Conservation (phyloP, 1,140 invertebrate genomes). For the Scaptomyza graminum region DNA sequence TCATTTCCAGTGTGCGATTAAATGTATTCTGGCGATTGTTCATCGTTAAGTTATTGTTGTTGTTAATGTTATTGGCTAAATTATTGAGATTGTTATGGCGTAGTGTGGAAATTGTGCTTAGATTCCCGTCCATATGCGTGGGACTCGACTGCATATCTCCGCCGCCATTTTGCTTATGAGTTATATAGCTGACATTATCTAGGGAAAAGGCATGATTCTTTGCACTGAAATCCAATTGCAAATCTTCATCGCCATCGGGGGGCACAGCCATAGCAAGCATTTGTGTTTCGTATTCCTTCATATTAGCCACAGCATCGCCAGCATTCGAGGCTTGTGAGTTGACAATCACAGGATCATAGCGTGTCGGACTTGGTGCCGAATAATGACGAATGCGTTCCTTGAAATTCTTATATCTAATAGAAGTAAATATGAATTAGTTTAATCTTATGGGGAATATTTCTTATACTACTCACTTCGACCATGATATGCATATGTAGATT, state of each 20-base stretch:
- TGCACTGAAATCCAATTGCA: conserved; percentile 93
- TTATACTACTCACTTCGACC: conserved; percentile 91
- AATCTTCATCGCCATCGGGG: conserved; percentile 90
- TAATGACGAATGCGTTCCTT: conserved; percentile 91
- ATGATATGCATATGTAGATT: conserved; percentile 95
- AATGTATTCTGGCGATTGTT: conserved; percentile 84
- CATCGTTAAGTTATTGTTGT: conserved; percentile 81
- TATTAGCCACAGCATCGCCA: conserved; percentile 80
- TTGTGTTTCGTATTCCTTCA: conserved; percentile 94
- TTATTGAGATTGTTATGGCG: conserved; percentile 84
- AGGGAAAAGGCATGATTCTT: conserved; percentile 94
- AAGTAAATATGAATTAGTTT: not conserved
- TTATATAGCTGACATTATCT: conserved; percentile 93
- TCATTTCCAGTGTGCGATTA: conserved; percentile 81
- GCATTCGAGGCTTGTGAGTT: conserved; percentile 85
- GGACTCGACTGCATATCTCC: conserved; percentile 88
- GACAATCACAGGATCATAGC: conserved; percentile 92
- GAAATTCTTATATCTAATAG: conserved; percentile 89
- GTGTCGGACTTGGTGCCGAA: conserved; percentile 86
- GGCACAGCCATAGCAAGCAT: conserved; percentile 95
- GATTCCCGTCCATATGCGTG: conserved; percentile 91
- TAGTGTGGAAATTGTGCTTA: conserved; percentile 88
- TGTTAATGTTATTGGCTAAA: conserved; percentile 83
- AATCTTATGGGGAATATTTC: not conserved
- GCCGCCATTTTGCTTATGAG: conserved; percentile 89